Evolutionary conservation across 1,140 invertebrate genomes (phyloP).

Genomic region (Polypedilum vanderplanki): DNA sequence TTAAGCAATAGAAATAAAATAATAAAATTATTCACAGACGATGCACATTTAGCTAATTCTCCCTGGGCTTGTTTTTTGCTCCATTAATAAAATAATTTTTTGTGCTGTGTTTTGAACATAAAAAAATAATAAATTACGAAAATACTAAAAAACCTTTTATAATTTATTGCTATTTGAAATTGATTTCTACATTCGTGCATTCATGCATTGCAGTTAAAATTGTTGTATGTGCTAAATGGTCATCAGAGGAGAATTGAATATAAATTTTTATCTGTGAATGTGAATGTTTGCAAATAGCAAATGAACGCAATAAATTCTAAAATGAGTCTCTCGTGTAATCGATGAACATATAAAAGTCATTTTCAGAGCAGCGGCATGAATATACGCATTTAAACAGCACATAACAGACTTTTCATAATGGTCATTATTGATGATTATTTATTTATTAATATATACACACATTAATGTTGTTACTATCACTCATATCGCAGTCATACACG

Average conservation of each 20-base stretch:
- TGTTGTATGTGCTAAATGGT: conserved; percentile 18
- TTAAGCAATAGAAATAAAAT: no score
- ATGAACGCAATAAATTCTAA: conserved; percentile 19
- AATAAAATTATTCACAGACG: no score
- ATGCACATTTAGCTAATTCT: no score
- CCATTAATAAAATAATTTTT: no score
- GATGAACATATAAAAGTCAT: background rate
- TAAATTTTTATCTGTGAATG: no score
- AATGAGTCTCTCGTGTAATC: conserved; percentile 11
- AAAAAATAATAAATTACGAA: no score
- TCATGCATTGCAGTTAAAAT: background rate
- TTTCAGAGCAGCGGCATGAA: no score
- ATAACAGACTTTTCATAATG: conserved; percentile 7
- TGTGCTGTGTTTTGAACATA: no score
- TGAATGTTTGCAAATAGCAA: no score
- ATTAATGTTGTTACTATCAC: background rate
- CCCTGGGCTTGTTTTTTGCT: no score
- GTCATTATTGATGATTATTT: conserved; percentile 4
- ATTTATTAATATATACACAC: background rate
- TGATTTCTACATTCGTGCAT: background rate
- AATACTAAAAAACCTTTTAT: background rate
- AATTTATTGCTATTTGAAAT: conserved; percentile 11
- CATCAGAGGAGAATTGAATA: conserved; percentile 17
- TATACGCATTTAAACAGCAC: background rate
- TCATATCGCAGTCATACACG: background rate